phyloP scores from a whole-genome alignment of 35 echinoderm and acorn worm species.

The Anneissia japonica region DNA sequence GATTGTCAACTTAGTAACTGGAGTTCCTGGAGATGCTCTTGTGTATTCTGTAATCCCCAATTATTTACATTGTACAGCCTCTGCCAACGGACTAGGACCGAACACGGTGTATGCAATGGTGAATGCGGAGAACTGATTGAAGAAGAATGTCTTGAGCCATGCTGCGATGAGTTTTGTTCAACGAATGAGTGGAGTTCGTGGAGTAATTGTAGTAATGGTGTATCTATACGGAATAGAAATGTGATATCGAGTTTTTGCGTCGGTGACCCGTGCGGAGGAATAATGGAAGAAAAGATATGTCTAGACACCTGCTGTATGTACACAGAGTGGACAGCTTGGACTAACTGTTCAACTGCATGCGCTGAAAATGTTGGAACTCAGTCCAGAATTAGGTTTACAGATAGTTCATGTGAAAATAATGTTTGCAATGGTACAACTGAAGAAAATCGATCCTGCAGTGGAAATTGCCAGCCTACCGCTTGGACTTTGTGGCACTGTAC shows the following conservation, averaged over 20 bases:
- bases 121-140: background rate
- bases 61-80: background rate
- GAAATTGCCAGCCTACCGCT: background rate
- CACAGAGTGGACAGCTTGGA: background rate
- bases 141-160: background rate
- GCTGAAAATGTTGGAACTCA: background rate
- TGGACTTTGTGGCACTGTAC: background rate
- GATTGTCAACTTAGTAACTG: background rate
- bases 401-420: background rate
- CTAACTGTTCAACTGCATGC: background rate
- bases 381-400: background rate
- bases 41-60: background rate
- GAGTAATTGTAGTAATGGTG: background rate
- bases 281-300: background rate
- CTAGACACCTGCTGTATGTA: background rate
- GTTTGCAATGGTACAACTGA: background rate
- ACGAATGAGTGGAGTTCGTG: background rate
- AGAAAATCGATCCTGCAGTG: background rate
- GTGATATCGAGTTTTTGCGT: background rate
- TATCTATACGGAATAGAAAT: background rate
- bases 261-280: background rate
- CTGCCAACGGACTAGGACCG: background rate
- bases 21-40: background rate
- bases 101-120: background rate
- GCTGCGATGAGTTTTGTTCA: background rate